Conservation (phyloP, 2,113 vertebrate species). For the Megaptera novaeangliae region DNA sequence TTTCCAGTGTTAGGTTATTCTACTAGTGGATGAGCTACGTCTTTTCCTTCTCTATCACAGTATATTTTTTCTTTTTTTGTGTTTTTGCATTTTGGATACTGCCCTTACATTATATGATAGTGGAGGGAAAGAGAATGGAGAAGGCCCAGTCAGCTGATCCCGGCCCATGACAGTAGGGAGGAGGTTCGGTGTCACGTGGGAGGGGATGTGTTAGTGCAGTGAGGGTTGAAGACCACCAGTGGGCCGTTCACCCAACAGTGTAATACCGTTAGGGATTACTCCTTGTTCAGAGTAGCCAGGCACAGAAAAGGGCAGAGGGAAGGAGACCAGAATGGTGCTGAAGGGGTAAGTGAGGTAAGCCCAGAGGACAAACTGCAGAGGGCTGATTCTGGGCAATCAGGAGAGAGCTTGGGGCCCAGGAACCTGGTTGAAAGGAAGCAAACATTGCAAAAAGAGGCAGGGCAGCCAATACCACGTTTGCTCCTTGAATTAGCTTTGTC, state of each 20-base stretch:
- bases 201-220: no score
- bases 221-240: background rate
- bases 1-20: background rate
- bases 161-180: background rate
- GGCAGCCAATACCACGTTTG: no score
- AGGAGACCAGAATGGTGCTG: background rate
- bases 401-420: background rate
- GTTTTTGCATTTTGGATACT: background rate
- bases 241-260: background rate
- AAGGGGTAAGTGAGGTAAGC: background rate
- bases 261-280: background rate
- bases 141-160: background rate
- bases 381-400: background rate
- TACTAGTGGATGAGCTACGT: background rate
- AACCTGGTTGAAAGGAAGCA: background rate
- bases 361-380: background rate
- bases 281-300: background rate
- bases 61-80: background rate
- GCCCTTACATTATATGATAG: background rate
- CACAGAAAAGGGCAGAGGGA: background rate
- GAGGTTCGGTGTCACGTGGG: background rate
- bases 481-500: no score
- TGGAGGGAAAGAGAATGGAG: no score
- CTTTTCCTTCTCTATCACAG: background rate
- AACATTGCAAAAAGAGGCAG: fast-evolving